Conservation (phyloP, 1,140 invertebrate species). For the Drosophila serrata region DNA sequence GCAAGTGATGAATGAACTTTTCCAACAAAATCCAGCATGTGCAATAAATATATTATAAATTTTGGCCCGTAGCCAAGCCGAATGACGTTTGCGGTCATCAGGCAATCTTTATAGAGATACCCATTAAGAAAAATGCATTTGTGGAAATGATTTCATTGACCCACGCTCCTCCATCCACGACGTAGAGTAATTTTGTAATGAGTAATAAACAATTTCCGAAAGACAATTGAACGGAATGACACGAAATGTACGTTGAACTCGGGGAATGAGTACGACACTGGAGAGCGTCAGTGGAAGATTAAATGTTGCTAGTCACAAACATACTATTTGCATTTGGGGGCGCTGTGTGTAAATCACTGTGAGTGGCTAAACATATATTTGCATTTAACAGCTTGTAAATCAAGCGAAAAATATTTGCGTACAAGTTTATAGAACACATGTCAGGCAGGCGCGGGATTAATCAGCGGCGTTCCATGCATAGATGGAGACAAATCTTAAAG, state of each 20-base stretch:
- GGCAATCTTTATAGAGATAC: constrained; percentile 24
- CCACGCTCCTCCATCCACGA: constrained; percentile 37
- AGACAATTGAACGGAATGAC: constrained; percentile 68
- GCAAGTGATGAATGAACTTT: constrained; percentile 42
- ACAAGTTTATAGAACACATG: constrained; percentile 72
- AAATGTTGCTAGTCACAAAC: constrained; percentile 32
- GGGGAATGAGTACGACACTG: too few species aligned
- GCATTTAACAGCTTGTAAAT: constrained; percentile 67
- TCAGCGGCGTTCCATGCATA: constrained; percentile 61
- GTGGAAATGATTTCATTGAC: constrained; percentile 78
- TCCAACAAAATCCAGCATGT: constrained; percentile 6
- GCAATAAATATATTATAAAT: constrained; percentile 19
- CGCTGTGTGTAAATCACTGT: constrained; percentile 33
- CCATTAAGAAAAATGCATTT: constrained; percentile 59
- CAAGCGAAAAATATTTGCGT: constrained; percentile 70
- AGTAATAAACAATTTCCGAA: constrained; percentile 80
- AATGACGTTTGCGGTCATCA: constrained; percentile 55
- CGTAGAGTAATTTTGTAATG: constrained; percentile 46
- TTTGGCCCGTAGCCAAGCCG: constrained; percentile 60
- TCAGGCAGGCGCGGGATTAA: constrained; percentile 65
- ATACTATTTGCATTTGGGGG: constrained; percentile 59
- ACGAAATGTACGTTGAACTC: constrained; percentile 74
- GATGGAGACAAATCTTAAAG: constrained; percentile 31
- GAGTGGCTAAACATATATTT: constrained; percentile 53
- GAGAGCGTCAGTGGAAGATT: constrained; percentile 9